These are phyloP conservation scores for Polymixis lichenea DNA, from an alignment of 2,888 invertebrate genomes.

Conservation along the genomic window DNA sequence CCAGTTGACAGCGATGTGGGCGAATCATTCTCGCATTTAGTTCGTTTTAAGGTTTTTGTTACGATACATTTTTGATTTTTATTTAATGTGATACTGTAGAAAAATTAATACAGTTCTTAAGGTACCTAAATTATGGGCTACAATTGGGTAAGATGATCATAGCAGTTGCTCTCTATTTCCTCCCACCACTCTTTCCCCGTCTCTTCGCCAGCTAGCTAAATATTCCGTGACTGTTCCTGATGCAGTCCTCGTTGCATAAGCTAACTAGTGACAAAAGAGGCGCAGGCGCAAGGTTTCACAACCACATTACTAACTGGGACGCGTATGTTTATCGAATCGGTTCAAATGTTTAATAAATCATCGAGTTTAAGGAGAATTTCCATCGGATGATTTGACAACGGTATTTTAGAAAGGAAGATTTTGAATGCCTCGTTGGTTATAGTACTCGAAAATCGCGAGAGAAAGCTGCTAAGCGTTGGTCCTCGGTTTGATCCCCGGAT, in stretches of 20 bases:
- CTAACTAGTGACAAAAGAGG: conserved; percentile 34
- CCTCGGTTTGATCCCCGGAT: background rate
- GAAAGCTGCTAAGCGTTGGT: background rate
- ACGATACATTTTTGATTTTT: background rate
- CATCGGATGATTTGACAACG: background rate
- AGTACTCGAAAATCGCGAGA: background rate
- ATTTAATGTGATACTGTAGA: background rate
- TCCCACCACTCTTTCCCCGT: background rate
- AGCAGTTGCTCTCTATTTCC: background rate
- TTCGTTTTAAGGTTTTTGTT: too few species aligned
- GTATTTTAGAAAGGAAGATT: background rate
- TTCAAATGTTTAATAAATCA: conserved; percentile 20
- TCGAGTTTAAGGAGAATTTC: conserved; percentile 21
- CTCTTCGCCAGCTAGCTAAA: background rate
- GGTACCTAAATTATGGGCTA: background rate
- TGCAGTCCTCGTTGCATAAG: conserved; percentile 42
- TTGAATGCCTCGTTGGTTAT: background rate
- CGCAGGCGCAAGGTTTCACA: conserved; percentile 45
- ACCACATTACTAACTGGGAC: conserved; percentile 61
- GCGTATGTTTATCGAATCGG: conserved; percentile 49
- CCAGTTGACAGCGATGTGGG: background rate
- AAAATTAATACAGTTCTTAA: background rate
- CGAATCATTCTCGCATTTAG: background rate
- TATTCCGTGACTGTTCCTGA: conserved; percentile 35
- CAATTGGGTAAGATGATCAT: background rate